phyloP scores from a whole-genome alignment of 1,140 invertebrate genomes.

The Plutomurus gul region DNA sequence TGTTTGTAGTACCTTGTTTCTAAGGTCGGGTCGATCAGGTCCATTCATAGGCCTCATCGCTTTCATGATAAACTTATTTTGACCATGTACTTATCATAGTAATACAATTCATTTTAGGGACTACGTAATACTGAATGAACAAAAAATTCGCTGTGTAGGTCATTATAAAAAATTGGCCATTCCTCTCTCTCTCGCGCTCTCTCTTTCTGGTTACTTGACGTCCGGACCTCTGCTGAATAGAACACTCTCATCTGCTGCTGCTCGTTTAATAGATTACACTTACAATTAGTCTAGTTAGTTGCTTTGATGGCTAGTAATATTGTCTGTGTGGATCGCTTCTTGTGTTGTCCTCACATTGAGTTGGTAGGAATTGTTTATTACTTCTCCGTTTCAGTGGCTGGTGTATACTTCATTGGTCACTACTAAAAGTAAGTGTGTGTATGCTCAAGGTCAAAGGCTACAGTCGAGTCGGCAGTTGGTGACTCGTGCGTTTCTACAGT shows the following conservation, averaged over 20 bases:
- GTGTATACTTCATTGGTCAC: no score
- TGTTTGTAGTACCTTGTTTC: conserved; percentile 24
- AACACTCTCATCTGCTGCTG: conserved; percentile 3
- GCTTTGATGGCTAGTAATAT: background rate
- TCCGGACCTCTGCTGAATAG: background rate
- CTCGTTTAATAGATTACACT: no score
- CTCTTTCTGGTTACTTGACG: background rate
- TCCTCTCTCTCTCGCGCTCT: background rate
- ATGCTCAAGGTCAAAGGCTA: no score
- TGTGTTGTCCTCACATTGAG: background rate
- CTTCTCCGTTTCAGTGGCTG: no score
- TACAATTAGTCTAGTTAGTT: background rate
- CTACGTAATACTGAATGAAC: conserved; percentile 21
- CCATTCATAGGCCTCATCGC: background rate
- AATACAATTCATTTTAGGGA: conserved; percentile 18
- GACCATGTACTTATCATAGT: conserved; percentile 1
- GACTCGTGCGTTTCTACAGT: no score
- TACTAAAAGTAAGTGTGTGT: no score
- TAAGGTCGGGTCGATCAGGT: background rate
- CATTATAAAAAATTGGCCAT: conserved; percentile 15
- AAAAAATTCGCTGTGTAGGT: conserved; percentile 28
- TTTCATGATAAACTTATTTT: background rate
- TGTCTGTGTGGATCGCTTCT: background rate
- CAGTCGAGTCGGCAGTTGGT: no score
- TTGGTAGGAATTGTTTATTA: no score